Base-by-base conservation (phyloP, 2,113 vertebrate species). In the Oophaga pumilio region DNA sequence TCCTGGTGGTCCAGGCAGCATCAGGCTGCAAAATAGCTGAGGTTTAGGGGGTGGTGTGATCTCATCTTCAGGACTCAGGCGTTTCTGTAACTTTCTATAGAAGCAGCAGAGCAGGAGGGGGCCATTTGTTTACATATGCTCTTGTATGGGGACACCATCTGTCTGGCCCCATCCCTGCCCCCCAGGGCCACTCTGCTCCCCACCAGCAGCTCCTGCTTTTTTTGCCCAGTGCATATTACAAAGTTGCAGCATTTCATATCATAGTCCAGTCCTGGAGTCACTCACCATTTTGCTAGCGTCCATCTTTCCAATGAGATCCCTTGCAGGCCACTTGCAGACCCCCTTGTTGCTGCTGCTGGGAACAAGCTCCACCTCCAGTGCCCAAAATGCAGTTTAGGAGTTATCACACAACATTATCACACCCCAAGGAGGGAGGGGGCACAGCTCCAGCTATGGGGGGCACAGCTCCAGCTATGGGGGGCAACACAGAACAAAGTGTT, bases 261-360 rank as follows among this genome's bases (percentile, higher is more conserved):
- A 43, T 43, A 69, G 60, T 6, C 4, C 69, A 69, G 24, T 73
- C 59, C 22, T 81, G 64, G 85, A 8, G 69, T 24, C 24, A 81
- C 86, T 87, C 86, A 87, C 86, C 86, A 87, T 87, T 82, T 87
- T 87, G 52, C 79, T 80, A 74, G 79, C 78, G 78, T 87, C 86
- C 86, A 87, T 87, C 66, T 82, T 87, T 82, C 43, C 79, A 49
- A 22, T 60, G n/a, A 52, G 66, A 17, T 60, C 20, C 20, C 28
- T 82, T 26, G 20, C 18, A 87, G 57, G 79, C 18, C 68, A 57
- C 26, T 56, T n/a, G 57, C 6, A 82, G n/a, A 26, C 22, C 85
- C 69, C 52, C 68, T 81, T 73, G 85, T 71, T 76, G 85, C 68
- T 71, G 52, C n/a, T 59, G 64, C 43, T 78, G 74, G 17, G 60